A percentile compares a stretch with the other conserved stretches of the same genome.
Conservation (phyloP, 1,140 invertebrate species). For the Sarcophaga bullata region DNA sequence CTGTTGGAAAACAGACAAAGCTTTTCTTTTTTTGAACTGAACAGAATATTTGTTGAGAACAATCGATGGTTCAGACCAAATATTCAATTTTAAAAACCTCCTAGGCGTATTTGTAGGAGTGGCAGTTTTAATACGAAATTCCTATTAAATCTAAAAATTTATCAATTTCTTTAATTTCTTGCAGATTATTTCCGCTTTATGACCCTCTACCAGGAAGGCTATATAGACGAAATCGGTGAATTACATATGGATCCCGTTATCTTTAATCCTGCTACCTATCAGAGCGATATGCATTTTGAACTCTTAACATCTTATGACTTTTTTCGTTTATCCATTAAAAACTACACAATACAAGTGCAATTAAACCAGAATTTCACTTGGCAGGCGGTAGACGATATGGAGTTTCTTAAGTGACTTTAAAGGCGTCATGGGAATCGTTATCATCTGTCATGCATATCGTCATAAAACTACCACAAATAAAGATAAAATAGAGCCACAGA, state of each 20-base stretch:
- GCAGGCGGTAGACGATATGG: background rate
- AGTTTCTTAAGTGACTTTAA: background rate
- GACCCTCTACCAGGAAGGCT: slow-evolving; percentile 13
- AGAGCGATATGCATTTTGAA: background rate
- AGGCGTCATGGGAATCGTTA: slow-evolving; percentile 11
- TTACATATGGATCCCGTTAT: slow-evolving; percentile 4
- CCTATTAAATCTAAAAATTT: too few relatives aligned
- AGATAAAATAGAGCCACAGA: background rate
- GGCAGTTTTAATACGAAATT: too few relatives aligned
- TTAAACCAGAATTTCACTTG: background rate
- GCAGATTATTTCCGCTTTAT: slow-evolving; percentile 10
- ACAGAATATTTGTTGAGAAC: too few relatives aligned
- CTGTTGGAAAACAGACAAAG: too few relatives aligned
- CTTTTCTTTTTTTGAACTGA: too few relatives aligned
- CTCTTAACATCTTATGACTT: background rate
- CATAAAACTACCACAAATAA: slow-evolving; percentile 26
- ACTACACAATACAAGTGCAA: background rate
- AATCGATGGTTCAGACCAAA: too few relatives aligned
- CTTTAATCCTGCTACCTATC: background rate
- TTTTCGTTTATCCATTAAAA: background rate
- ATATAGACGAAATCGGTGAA: background rate
- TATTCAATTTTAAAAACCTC: too few relatives aligned
- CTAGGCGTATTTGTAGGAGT: too few relatives aligned
- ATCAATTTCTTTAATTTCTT: background rate
- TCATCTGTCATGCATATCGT: background rate